Evolutionary conservation across 2,113 vertebrate genomes (phyloP).

Genomic region (Trachemys scripta): DNA sequence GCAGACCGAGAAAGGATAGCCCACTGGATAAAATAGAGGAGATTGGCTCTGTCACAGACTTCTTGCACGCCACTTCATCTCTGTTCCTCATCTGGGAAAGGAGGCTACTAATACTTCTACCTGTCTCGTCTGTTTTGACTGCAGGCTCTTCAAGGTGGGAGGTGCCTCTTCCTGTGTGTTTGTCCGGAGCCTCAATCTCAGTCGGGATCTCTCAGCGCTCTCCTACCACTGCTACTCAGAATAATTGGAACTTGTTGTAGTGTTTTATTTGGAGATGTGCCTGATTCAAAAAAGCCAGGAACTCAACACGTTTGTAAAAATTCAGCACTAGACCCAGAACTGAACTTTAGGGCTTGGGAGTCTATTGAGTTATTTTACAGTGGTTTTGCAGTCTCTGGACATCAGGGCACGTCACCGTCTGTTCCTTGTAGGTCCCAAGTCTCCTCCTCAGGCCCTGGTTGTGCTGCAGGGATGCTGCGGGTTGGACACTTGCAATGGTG

Average conservation of each 20-base stretch:
- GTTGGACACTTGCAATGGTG: no score
- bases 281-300: not conserved
- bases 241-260: not conserved
- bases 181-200: not conserved
- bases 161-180: not conserved
- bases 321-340: not conserved
- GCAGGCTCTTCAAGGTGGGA: not conserved
- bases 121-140: not conserved
- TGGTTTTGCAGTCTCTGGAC: not conserved
- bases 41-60: not conserved
- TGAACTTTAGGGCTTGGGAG: not conserved
- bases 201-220: not conserved
- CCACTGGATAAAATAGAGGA: accelerated
- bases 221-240: not conserved
- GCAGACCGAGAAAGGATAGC: not conserved
- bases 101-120: not conserved
- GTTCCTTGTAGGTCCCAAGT: no score
- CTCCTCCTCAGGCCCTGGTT: no score
- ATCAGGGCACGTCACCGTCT: no score
- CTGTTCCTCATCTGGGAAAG: not conserved
- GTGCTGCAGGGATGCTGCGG: no score
- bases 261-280: slow-evolving; percentile 15
- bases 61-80: not conserved
- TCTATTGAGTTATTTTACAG: not conserved
- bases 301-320: not conserved